These are phyloP conservation scores for Agriopis leucophaearia DNA, from an alignment of 2,888 invertebrate genomes.

Conservation along the genomic window DNA sequence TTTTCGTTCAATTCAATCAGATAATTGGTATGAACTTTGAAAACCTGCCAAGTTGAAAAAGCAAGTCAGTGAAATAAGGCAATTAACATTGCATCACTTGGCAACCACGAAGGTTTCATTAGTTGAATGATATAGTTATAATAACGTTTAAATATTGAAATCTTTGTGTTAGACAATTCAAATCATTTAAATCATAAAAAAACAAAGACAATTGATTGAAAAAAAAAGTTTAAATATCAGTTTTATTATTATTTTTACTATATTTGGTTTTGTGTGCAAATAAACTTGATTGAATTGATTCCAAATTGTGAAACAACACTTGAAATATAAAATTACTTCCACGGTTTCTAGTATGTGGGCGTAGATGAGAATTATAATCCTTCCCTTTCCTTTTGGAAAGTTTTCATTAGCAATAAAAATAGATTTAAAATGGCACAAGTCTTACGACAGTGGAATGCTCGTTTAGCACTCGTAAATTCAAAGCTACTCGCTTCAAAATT, in stretches of 20 bases:
- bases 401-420: conserved; percentile 1
- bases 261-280: too few species aligned
- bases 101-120: not conserved
- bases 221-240: too few species aligned
- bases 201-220: too few species aligned
- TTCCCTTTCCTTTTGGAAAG: not conserved
- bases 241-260: too few species aligned
- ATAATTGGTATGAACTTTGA: conserved; percentile 4
- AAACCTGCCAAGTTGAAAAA: conserved; percentile 5
- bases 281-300: too few species aligned
- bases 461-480: conserved; percentile 15
- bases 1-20: conserved; percentile 11
- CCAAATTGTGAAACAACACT: too few species aligned
- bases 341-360: not conserved
- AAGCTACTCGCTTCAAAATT: conserved; percentile 14
- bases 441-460: conserved; percentile 2
- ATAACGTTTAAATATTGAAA: too few species aligned
- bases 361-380: not conserved
- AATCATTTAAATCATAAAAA: too few species aligned
- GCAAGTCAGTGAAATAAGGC: not conserved
- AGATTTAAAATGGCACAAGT: conserved; percentile 1
- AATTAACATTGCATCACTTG: conserved; percentile 4
- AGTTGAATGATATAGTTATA: too few species aligned
- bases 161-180: too few species aligned
- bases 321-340: too few species aligned